Base-by-base conservation (phyloP, 2,888 invertebrate species). In the Dromius quadrimaculatus region DNA sequence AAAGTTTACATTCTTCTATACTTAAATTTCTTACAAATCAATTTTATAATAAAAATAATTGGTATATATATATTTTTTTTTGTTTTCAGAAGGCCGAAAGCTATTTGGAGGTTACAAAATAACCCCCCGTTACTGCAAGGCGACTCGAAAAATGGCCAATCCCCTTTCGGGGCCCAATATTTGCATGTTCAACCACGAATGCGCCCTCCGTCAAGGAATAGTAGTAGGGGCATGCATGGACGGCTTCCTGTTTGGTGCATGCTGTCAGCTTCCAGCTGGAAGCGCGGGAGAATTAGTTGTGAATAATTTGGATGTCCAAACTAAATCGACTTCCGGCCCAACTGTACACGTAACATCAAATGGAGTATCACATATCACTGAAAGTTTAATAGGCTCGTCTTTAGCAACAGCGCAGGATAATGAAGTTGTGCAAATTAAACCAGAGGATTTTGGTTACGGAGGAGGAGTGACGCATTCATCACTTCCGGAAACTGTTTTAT, bases 131-230 rank as follows among this genome's bases (percentile, higher is more conserved):
- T 88, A 89, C 75, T 94, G 94, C 82, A 90, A 90, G 77, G 89
- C 92, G 15, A 87, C 90, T 2, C 83, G 89, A 79, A 87, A 89
- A 36, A 84, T 89, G 15, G 86, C 84, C 34, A 79, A 84, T 74
- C 85, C 86, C 45, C 87, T 89, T 76, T 84, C 86, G 75, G 90
- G 91, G 0, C 90, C 90, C 38, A 92, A 91, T 36, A 90, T 94
- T 77, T 95, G 95, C 82, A 95, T 95, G 95, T 96, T 95, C 85
- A 95, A 95, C 83, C 93, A 94, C 78, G 94, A 95, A 79, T 95
- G 95, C 79, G 85, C 86, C 0, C 90, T 90, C 75, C 85, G 92
- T 73, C 89, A 88, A 0, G 95, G 95, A 0, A 89, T 91, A 79
- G 91, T 94, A 74, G 92, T 95, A 0, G 94, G 95, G 0, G 91